A percentile compares a stretch with the other conserved stretches of the same genome.
These are phyloP conservation scores for Hestina assimilis DNA, from an alignment of 1,140 invertebrate genomes.

Conservation along the genomic window DNA sequence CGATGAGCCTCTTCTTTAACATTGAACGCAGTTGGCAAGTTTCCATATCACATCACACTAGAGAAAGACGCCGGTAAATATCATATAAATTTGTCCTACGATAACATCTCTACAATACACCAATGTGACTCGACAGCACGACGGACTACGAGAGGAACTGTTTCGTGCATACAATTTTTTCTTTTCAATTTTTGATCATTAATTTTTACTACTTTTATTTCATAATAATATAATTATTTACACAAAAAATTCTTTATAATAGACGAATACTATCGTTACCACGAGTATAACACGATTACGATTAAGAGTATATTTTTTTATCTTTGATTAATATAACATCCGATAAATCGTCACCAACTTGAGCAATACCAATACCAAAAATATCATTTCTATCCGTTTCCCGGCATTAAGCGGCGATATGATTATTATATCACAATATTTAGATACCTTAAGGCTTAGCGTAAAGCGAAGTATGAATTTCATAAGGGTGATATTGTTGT, in stretches of 20 bases:
- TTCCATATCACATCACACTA: constrained; percentile 28
- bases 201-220: constrained; percentile 48
- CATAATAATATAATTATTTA: constrained; percentile 52
- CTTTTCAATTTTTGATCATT: constrained; percentile 66
- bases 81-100: constrained; percentile 34
- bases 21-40: constrained; percentile 54
- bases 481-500: not conserved
- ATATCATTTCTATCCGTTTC: constrained; percentile 59
- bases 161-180: constrained; percentile 70
- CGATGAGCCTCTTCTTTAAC: constrained; percentile 44
- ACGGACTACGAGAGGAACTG: constrained; percentile 74
- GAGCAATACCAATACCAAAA: constrained; percentile 75
- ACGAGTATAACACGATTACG: constrained; percentile 44
- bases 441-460: constrained; percentile 35
- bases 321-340: constrained; percentile 45
- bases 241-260: constrained; percentile 49
- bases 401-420: constrained; percentile 63
- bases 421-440: constrained; percentile 62
- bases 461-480: constrained; percentile 20
- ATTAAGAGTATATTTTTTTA: constrained; percentile 43
- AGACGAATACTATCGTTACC: constrained; percentile 44
- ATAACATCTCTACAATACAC: constrained; percentile 45
- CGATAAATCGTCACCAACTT: constrained; percentile 49
- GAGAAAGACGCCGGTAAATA: constrained; percentile 51
- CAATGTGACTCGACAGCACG: constrained; percentile 66